Evolutionary conservation across 2,888 invertebrate species (phyloP).

Genomic region (Gibbula magus): DNA sequence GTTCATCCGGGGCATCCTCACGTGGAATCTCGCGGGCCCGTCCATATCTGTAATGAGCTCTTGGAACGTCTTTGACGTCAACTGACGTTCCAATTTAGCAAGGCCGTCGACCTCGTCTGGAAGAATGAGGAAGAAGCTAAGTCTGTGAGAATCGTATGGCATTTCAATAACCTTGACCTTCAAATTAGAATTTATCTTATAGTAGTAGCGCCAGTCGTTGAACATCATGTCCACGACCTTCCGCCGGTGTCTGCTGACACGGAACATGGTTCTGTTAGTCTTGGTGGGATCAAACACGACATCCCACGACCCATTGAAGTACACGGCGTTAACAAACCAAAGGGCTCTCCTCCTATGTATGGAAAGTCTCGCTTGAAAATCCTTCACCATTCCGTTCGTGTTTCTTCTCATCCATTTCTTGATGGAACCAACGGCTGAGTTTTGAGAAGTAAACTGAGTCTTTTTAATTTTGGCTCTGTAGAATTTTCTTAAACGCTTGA

Average conservation of each 20-base stretch:
- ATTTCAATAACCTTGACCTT: background rate
- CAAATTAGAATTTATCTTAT: background rate
- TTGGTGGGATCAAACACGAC: background rate
- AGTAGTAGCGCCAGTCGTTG: background rate
- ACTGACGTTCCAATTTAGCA: background rate
- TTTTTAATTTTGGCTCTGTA: constrained; percentile 4
- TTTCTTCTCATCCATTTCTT: constrained; percentile 12
- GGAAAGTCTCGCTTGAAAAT: background rate
- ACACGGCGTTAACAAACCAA: constrained; percentile 25
- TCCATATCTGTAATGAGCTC: constrained; percentile 9
- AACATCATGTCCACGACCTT: constrained; percentile 17
- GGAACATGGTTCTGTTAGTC: constrained; percentile 2
- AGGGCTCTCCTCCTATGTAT: background rate
- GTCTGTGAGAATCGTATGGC: constrained; percentile 14
- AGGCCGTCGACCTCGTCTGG: constrained; percentile 17
- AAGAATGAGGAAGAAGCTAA: constrained; percentile 22
- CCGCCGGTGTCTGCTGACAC: background rate
- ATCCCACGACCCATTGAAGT: constrained; percentile 20
- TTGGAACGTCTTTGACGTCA: constrained; percentile 13
- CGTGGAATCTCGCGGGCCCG: background rate
- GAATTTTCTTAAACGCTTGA: constrained; percentile 1
- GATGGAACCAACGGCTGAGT: background rate
- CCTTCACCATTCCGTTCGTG: background rate
- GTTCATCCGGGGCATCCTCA: constrained; percentile 20
- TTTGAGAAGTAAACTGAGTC: background rate